phyloP scores from a whole-genome alignment of 2,888 invertebrate species.

The Petrophora chlorosata region DNA sequence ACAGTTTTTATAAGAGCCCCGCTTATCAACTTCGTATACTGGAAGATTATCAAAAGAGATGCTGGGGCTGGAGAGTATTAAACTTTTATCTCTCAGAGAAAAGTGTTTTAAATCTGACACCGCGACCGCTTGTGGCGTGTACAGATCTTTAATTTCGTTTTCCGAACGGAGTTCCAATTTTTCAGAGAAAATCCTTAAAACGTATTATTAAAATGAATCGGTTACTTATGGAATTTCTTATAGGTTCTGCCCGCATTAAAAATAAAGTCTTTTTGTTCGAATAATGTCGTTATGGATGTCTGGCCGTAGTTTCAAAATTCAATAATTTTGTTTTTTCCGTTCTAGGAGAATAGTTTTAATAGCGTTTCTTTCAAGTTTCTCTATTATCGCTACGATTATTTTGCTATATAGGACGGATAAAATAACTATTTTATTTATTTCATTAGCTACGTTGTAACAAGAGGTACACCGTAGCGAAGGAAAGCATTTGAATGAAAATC shows the following conservation, averaged over 20 bases:
- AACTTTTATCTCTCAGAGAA: not conserved
- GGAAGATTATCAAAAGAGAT: too few species aligned
- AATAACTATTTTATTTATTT: too few species aligned
- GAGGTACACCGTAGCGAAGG: too few species aligned
- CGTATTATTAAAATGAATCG: constrained; percentile 65
- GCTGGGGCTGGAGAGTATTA: too few species aligned
- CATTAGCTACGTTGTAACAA: too few species aligned
- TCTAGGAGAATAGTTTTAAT: not conserved
- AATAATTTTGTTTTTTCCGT: constrained; percentile 1
- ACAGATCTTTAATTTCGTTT: constrained; percentile 38
- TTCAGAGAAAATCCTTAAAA: constrained; percentile 53
- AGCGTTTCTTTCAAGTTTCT: not conserved
- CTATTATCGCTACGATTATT: too few species aligned
- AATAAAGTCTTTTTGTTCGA: constrained; percentile 21
- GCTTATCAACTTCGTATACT: constrained; percentile 20
- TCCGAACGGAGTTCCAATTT: constrained; percentile 49
- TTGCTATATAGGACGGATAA: too few species aligned
- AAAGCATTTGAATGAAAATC: too few species aligned
- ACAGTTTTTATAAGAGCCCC: too few species aligned
- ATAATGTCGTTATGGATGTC: constrained; percentile 22
- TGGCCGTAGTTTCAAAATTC: constrained; percentile 11
- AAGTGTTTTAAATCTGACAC: not conserved
- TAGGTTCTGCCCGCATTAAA: constrained; percentile 34
- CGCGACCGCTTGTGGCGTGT: constrained; percentile 29
- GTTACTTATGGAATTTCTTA: constrained; percentile 55